Evolutionary conservation across 2,797 vertebrate species (phyloP), one percentile per base, ranked within the genome.

Genomic region (Poeciliopsis infans): DNA sequence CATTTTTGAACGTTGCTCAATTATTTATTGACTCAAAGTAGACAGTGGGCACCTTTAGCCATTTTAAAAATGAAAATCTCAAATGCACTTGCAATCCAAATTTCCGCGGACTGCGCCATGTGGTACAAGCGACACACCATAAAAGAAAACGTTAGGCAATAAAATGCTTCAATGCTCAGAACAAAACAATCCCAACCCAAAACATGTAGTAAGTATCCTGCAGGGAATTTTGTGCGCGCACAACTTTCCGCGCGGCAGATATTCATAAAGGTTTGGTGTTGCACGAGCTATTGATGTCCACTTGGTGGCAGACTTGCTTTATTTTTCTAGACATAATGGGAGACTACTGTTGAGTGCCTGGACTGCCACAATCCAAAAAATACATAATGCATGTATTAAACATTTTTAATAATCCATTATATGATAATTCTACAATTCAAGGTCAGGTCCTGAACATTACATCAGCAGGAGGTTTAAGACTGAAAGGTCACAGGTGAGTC

Each of bases 281-380:
- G 87, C 77, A 87, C 33, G 8, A 78, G 41, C 2, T 1, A 5
- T 2, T 8, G 1, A 5, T 23, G 8, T 74, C 91, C 95, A 82
- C 88, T 88, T 4, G 91, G 83, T 86, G 95, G 86, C 92, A 76
- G 15, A 39, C 87, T 89, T 86, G 80, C 33, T 86, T 78, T 66
- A 83, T 15, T 71, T 81, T 81, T 81, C 78, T 25, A 15, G 74
- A 55, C 43, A n/a, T 36, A 81, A 12, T 71, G 77, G 79, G 82
- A 46, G 36, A 73, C 43, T 33, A 69, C 49, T 66, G 4, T 78
- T 25, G 28, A 72, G 8, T 20, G 36, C 39, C 7, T 43, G 41
- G 41, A 45, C 1, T 43, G 39, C 12, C 25, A 45, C 18, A 23
- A 41, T 23, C 10, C 33, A 41, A 25, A 41, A 5, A 25, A 41